Conservation (phyloP, 2,113 vertebrate species). For the Taurulus bubalis region DNA sequence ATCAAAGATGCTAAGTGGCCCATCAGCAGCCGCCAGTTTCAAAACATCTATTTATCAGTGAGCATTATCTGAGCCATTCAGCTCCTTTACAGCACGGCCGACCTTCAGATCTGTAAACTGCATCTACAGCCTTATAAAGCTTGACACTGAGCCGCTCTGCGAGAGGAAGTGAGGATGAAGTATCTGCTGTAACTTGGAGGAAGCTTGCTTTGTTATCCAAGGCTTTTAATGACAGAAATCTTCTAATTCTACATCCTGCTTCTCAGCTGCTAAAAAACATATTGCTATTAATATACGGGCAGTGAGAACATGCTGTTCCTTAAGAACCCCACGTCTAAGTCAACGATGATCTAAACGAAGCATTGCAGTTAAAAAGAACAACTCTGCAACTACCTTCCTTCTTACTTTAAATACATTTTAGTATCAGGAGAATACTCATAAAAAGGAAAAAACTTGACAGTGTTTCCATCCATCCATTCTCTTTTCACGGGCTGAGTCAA, state of each 20-base stretch:
- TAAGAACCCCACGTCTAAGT: background rate
- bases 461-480: too few species aligned
- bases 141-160: background rate
- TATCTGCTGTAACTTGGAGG: background rate
- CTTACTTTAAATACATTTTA: slow-evolving; percentile 1
- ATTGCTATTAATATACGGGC: background rate
- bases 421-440: background rate
- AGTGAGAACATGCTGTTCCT: background rate
- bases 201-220: background rate
- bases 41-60: background rate
- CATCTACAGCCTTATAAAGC: background rate
- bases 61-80: slow-evolving; percentile 21
- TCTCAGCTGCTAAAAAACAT: background rate
- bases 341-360: too few species aligned
- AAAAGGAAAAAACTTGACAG: background rate
- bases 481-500: background rate
- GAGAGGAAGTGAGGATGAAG: background rate
- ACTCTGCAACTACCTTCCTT: background rate
- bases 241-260: background rate
- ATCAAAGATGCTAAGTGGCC: background rate
- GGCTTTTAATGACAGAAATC: background rate
- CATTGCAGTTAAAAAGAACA: too few species aligned
- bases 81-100: background rate
- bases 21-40: background rate
- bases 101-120: background rate